Evolutionary conservation across 2,888 invertebrate genomes (phyloP).

Genomic region (Ormyrus thymus): DNA sequence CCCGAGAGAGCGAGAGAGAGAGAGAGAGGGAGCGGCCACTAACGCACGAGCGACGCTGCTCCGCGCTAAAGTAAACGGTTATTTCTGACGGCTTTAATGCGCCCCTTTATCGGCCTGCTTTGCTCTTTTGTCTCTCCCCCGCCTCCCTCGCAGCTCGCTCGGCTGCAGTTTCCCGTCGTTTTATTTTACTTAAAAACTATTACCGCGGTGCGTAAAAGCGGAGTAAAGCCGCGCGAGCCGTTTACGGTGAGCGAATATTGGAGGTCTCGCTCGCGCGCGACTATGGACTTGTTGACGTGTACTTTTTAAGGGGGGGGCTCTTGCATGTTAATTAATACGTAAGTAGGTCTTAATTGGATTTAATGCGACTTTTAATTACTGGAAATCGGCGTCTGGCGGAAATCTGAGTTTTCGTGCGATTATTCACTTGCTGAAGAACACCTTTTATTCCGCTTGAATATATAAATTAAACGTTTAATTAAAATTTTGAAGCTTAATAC

Average conservation of each 20-base stretch:
- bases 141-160: no score
- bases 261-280: background rate
- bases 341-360: no score
- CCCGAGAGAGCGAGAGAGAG: no score
- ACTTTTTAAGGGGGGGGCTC: background rate
- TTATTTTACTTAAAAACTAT: constrained; percentile 13
- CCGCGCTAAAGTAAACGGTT: constrained; percentile 35
- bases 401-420: no score
- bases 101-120: constrained; percentile 15
- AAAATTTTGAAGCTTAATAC: no score
- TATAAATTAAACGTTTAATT: no score
- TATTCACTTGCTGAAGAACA: no score
- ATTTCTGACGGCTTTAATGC: constrained; percentile 29
- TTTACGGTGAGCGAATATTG: no score
- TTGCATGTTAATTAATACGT: constrained; percentile 3
- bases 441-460: no score
- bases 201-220: background rate
- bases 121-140: background rate
- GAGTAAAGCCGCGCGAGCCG: no score
- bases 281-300: background rate
- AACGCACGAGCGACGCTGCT: constrained; percentile 8
- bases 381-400: no score
- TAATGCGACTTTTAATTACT: no score
- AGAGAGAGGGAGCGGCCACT: background rate
- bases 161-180: background rate